Conservation (phyloP, 2,113 vertebrate species). For the Cheilinus undulatus region DNA sequence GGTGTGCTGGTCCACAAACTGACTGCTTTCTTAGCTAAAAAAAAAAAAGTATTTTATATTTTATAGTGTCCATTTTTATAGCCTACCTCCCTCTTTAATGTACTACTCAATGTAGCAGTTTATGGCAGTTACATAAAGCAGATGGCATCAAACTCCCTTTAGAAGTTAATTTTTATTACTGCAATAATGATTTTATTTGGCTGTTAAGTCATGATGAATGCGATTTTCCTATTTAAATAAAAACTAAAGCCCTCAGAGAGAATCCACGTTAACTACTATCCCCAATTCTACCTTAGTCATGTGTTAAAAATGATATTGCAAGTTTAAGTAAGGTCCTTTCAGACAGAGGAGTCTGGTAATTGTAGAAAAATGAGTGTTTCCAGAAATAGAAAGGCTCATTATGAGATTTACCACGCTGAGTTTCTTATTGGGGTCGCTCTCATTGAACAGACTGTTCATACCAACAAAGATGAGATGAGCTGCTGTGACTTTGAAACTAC, state of each 20-base stretch:
- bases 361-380: conserved; percentile 32
- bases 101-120: no score
- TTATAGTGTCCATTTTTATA: no score
- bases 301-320: not conserved
- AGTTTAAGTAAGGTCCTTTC: conserved; percentile 6
- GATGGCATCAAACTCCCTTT: no score
- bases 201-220: not conserved
- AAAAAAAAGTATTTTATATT: no score
- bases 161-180: no score
- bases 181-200: not conserved
- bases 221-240: not conserved
- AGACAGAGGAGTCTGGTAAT: not conserved
- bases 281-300: not conserved
- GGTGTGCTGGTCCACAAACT: no score
- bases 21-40: no score
- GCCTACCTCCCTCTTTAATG: no score
- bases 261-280: not conserved
- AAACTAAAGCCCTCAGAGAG: not conserved
- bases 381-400: conserved; percentile 45
- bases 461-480: conserved; percentile 22
- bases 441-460: conserved; percentile 30
- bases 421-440: conserved; percentile 44
- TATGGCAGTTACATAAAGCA: no score
- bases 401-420: conserved; percentile 54
- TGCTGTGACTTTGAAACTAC: conserved; percentile 54